phyloP scores from a whole-genome alignment of 2,888 invertebrate genomes.

The Ectemnius continuus region DNA sequence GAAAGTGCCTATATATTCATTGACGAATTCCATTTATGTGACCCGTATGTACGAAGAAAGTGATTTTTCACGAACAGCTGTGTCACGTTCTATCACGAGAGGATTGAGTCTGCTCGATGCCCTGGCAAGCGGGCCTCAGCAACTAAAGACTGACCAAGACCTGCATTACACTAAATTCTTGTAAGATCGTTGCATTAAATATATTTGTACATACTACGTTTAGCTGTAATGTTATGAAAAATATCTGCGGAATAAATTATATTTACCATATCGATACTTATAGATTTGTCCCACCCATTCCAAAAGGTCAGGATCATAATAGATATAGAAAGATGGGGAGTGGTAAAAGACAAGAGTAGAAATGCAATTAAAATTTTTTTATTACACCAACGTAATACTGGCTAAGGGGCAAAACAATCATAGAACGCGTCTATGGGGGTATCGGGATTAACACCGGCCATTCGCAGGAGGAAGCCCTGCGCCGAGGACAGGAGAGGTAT shows the following conservation, averaged over 20 bases:
- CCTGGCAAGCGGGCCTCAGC: constrained; percentile 69
- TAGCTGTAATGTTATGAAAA: constrained; percentile 71
- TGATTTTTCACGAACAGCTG: constrained; percentile 46
- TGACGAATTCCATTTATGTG: constrained; percentile 56
- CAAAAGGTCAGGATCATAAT: not conserved
- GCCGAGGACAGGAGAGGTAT: not conserved
- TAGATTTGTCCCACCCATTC: no score
- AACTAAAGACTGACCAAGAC: constrained; percentile 77
- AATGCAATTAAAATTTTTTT: constrained; percentile 65
- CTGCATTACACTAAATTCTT: constrained; percentile 76
- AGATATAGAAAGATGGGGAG: not conserved
- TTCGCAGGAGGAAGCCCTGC: constrained; percentile 27
- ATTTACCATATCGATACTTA: constrained; percentile 67
- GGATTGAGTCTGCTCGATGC: constrained; percentile 67
- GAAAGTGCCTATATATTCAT: constrained; percentile 56
- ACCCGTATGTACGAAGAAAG: constrained; percentile 49
- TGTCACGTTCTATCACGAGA: constrained; percentile 60
- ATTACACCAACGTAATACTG: constrained; percentile 74
- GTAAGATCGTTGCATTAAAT: constrained; percentile 73
- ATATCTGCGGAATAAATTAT: constrained; percentile 76
- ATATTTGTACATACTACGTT: constrained; percentile 75
- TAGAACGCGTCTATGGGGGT: constrained; percentile 67
- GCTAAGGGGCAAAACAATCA: constrained; percentile 67
- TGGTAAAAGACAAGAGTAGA: constrained; percentile 4
- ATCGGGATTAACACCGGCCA: constrained; percentile 51